Base-by-base conservation (phyloP, 1,140 invertebrate genomes). In the Lanistes nyassanus region DNA sequence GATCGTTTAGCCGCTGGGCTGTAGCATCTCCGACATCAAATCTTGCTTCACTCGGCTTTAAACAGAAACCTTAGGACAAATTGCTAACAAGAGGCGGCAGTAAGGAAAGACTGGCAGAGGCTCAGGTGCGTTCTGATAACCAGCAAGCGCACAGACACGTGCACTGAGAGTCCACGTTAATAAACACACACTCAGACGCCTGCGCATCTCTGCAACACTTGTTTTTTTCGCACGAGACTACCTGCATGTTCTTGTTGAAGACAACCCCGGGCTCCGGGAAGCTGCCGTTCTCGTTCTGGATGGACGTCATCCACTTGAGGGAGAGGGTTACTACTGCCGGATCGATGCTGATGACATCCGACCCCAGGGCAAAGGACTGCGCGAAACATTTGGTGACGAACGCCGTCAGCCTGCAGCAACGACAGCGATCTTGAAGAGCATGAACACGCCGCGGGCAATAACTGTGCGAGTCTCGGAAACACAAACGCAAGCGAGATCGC, bases 321-420 rank as follows among this genome's bases (percentile, higher is more conserved):
- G 95, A 93, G 4, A 91, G 86, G 62, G 97, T 92, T 29, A 72
- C 23, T 51, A 97, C 92, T 47, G 83, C 76, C 21, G 88, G 81
- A 67, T 96, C 95, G 64, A 97, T 91, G 65, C 92, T 92, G 58
- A 97, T 95, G 23, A 75, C 37, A 36, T 78, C 51, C 6, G 19
- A 47, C 23, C 71, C 34, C 85, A 94, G 94, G 36, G 92, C 89
- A 65, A 92, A 91, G 4, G 95, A 96, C 88, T 95, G 94, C 29
- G 92, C 92, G 81, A 99, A 93, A 42, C 96, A 94, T 79, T 95
- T 93, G 0, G 93, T 92, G 0, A 97, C 95, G 85, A 97, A 97
- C 4, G 97, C 95, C 6, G 97, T 98, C 77, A 98, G 65, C 85
- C 85, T 86, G 73, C 23, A 21, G 36, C 29, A 69, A n/a, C n/a